Evolutionary conservation across 2,113 vertebrate genomes (phyloP), one percentile per base, ranked within the genome.

Genomic region (Microtus montanus): DNA sequence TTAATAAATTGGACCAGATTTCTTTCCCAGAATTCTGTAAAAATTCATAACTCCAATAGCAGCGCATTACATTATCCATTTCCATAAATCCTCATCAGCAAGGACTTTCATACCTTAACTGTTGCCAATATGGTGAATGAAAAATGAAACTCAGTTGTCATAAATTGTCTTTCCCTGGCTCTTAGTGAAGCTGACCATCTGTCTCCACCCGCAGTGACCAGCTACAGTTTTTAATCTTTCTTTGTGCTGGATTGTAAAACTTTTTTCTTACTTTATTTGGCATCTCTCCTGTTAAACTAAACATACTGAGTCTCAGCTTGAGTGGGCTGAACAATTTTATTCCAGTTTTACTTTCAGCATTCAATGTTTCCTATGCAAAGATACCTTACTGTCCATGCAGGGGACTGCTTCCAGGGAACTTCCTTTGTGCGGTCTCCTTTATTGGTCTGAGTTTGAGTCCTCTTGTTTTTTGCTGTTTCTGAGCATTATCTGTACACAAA

Each of bases 151-250:
- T 7, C 38, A 68, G 83, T 88, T 90, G 86, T 85, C 86, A 54
- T 75, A 77, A 95, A 82, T 93, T 95, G 28, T 41, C 75, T 96
- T 88, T 97, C 20, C 52, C 47, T 94, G 54, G 94, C 66, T 66
- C 77, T 44, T 85, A 52, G 10, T 49, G 70, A 96, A 54, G 71
- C 8, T 82, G 85, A 47, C 87, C 87, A 91, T 96, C 87, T 96
- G 64, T 91, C 80, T 13, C 15, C 52, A 80, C 12, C 66, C 71
- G 61, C 89, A 82, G 68, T 85, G 28, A 52, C 70, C 87, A 93
- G 38, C 8, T 71, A 33, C 38, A 93, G 84, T 63, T 2, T 19
- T 83, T 77, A 85, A 85, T 63, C 10, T 6, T 20, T 63, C 77
- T 83, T 91, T 64, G 6, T 83, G 26, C 24, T 91, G 47, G 0